Conservation (phyloP, 2,797 vertebrate species). For the Acipenser ruthenus region DNA sequence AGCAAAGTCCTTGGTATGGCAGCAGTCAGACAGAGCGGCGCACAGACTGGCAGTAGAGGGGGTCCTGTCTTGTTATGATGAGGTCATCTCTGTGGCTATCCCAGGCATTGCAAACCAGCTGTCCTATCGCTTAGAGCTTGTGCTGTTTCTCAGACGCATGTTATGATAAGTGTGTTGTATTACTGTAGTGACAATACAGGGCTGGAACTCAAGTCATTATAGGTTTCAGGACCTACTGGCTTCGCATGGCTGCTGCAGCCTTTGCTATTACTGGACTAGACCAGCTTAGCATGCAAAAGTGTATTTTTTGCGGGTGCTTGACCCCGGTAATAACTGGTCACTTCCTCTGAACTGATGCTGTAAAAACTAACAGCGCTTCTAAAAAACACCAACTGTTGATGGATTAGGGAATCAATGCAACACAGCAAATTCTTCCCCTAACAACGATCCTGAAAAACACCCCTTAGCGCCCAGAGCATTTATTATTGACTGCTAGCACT, state of each 20-base stretch:
- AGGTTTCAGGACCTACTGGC: background rate
- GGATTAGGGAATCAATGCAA: background rate
- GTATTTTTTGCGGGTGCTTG: background rate
- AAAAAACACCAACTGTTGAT: background rate
- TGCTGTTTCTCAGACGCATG: too few relatives aligned
- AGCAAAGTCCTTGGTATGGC: too few relatives aligned
- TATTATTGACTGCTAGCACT: background rate
- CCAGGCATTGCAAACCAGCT: too few relatives aligned
- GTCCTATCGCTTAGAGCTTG: too few relatives aligned
- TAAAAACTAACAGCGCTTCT: background rate
- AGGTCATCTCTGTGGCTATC: too few relatives aligned
- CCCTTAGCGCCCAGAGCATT: background rate
- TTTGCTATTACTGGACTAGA: background rate
- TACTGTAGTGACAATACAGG: background rate
- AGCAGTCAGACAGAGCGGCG: too few relatives aligned
- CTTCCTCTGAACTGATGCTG: background rate
- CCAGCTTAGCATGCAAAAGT: background rate
- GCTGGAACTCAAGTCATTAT: background rate
- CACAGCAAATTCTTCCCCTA: background rate
- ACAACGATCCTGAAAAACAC: background rate
- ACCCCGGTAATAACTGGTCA: background rate
- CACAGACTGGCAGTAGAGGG: too few relatives aligned
- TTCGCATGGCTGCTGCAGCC: background rate
- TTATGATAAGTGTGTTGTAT: background rate
- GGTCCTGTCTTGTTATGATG: too few relatives aligned